These are phyloP conservation scores for Oligia latruncula DNA, from an alignment of 2,888 invertebrate genomes.

Conservation along the genomic window DNA sequence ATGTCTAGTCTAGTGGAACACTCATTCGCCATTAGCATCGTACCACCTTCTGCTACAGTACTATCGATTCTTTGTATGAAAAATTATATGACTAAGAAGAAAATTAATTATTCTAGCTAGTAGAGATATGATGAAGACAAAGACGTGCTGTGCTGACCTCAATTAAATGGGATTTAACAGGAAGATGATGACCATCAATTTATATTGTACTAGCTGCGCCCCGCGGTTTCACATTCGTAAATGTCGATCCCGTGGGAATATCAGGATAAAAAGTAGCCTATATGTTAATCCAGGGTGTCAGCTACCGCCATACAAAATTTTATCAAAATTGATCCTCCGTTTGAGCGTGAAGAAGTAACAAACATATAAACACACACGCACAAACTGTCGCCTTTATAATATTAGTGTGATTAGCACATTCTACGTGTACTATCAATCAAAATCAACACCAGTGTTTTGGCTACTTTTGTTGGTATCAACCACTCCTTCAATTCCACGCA, in stretches of 20 bases:
- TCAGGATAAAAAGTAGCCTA: too few species aligned
- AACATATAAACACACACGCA: too few species aligned
- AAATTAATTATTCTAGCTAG: neutral
- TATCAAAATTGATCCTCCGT: too few species aligned
- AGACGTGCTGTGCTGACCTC: neutral
- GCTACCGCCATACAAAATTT: too few species aligned
- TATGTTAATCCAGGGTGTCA: too few species aligned
- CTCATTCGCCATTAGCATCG: neutral
- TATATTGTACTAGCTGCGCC: neutral
- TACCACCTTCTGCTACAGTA: too few species aligned
- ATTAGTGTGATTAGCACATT: neutral
- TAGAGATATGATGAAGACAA: neutral
- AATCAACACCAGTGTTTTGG: neutral
- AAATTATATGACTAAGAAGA: neutral
- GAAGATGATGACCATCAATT: neutral
- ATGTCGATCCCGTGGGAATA: too few species aligned
- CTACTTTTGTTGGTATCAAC: constrained; percentile 25
- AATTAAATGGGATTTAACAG: neutral
- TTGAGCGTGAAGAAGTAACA: too few species aligned
- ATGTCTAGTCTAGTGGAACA: neutral
- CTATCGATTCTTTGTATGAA: neutral
- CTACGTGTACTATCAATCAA: neutral
- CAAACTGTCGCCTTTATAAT: too few species aligned
- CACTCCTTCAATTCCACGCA: constrained; percentile 50
- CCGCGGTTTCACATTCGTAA: too few species aligned